A percentile compares a stretch with the other conserved stretches of the same genome.
Conservation (phyloP, 2,888 invertebrate species). For the Unio pictorum region DNA sequence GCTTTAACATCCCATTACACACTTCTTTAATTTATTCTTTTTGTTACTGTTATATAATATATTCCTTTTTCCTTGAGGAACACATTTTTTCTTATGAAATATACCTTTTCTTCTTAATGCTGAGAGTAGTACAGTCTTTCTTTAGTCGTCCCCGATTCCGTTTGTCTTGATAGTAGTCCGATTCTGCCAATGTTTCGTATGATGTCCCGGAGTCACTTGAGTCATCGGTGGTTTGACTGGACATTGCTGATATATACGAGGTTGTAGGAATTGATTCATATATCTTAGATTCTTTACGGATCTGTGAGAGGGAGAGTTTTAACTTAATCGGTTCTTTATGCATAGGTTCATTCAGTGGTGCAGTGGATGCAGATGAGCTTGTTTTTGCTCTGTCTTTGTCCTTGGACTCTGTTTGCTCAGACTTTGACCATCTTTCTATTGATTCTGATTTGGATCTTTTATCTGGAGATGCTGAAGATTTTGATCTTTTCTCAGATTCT, state of each 20-base stretch:
- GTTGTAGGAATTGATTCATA: no score
- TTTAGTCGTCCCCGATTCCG: conserved; percentile 18
- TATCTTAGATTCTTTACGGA: conserved; percentile 2
- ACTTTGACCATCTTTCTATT: conserved; percentile 4
- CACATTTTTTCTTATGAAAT: neutral
- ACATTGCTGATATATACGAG: conserved; percentile 5
- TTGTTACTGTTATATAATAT: no score
- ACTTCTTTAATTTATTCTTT: no score
- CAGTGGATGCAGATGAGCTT: conserved; percentile 4
- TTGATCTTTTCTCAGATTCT: conserved; percentile 19
- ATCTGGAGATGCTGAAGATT: conserved; percentile 22
- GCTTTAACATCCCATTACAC: no score
- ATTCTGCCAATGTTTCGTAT: conserved; percentile 9
- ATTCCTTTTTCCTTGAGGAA: no score
- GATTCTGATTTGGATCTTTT: conserved; percentile 10
- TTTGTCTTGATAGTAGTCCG: conserved; percentile 18
- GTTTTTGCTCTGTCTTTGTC: conserved; percentile 21
- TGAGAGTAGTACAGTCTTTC: conserved; percentile 26
- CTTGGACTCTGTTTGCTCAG: conserved; percentile 6
- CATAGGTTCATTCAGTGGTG: conserved; percentile 20
- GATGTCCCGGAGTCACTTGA: conserved; percentile 25
- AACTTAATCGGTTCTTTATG: conserved; percentile 36
- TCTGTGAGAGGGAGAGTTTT: conserved; percentile 33
- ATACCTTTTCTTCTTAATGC: conserved; percentile 37
- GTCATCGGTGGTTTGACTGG: conserved; percentile 15